A percentile compares a stretch with the other conserved stretches of the same genome.
These are phyloP conservation scores for Dicranocentrus wangi DNA, from an alignment of 2,888 invertebrate species.

Conservation along the genomic window DNA sequence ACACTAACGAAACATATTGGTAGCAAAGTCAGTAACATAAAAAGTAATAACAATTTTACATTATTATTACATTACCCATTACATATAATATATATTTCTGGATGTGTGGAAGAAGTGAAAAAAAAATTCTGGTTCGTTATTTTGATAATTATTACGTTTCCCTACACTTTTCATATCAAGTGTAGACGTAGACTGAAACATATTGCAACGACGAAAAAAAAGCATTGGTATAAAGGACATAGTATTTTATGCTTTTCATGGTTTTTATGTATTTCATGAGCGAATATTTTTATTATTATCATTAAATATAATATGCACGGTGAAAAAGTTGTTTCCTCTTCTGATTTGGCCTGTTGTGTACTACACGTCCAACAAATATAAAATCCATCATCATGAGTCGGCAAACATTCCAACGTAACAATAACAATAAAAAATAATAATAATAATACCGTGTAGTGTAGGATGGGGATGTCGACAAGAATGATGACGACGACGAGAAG, in stretches of 20 bases:
- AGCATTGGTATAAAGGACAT: too few species aligned
- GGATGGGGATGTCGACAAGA: slow-evolving; percentile 49
- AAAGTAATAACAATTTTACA: slow-evolving; percentile 37
- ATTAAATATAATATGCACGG: slow-evolving; percentile 58
- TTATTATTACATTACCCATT: slow-evolving; percentile 14
- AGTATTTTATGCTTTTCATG: neutral
- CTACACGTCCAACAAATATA: slow-evolving; percentile 14
- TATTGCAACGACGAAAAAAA: too few species aligned
- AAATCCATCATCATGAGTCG: slow-evolving; percentile 56
- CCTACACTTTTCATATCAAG: too few species aligned
- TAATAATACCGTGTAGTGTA: slow-evolving; percentile 40
- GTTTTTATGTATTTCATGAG: slow-evolving; percentile 48
- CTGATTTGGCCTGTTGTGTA: slow-evolving; percentile 16
- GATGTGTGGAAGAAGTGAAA: too few species aligned
- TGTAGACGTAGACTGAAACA: too few species aligned
- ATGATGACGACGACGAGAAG: slow-evolving; percentile 39
- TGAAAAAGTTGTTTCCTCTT: slow-evolving; percentile 46
- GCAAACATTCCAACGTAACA: slow-evolving; percentile 61
- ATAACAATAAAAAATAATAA: slow-evolving; percentile 61
- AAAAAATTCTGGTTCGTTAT: too few species aligned
- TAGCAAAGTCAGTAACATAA: slow-evolving; percentile 12
- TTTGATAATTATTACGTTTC: too few species aligned
- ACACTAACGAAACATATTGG: neutral
- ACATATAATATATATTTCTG: neutral
- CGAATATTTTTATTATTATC: slow-evolving; percentile 56